phyloP scores from a whole-genome alignment of 2,797 vertebrate genomes.

The Loris lydekkerianus region DNA sequence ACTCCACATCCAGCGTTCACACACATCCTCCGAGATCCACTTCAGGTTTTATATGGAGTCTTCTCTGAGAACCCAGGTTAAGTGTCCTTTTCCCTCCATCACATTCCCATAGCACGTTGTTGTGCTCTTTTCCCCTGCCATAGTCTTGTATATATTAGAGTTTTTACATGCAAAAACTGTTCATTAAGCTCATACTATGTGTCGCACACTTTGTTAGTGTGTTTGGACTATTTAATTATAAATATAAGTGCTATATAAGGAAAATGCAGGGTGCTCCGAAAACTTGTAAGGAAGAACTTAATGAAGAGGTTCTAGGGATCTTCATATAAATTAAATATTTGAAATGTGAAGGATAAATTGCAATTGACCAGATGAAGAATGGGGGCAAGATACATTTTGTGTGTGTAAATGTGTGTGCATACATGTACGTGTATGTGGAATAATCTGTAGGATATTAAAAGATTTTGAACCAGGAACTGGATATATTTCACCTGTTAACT shows the following conservation, averaged over 20 bases:
- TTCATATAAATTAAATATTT: slow-evolving; percentile 16
- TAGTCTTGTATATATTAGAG: background rate
- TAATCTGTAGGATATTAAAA: background rate
- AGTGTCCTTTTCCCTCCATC: background rate
- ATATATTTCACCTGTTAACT: background rate
- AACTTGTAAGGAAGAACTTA: slow-evolving; percentile 9
- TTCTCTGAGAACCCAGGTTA: background rate
- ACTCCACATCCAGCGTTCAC: background rate
- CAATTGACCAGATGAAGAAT: background rate
- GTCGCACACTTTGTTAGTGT: background rate
- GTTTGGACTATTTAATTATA: background rate
- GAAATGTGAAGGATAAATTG: background rate
- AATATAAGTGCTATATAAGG: background rate
- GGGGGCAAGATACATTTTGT: background rate
- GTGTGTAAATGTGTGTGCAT: no score
- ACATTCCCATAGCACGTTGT: background rate
- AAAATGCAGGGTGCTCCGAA: background rate
- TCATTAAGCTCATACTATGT: background rate
- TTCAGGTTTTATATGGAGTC: background rate
- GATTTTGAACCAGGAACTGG: background rate
- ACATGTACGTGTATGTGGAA: background rate
- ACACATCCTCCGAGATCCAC: background rate
- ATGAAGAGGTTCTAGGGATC: background rate
- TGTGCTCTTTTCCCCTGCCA: background rate
- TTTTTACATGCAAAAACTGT: background rate